Percentiles rank a stretch among this genome's conserved stretches.
These are phyloP conservation scores for Liolophura sinensis DNA, from an alignment of 1,140 invertebrate genomes.

Conservation along the genomic window DNA sequence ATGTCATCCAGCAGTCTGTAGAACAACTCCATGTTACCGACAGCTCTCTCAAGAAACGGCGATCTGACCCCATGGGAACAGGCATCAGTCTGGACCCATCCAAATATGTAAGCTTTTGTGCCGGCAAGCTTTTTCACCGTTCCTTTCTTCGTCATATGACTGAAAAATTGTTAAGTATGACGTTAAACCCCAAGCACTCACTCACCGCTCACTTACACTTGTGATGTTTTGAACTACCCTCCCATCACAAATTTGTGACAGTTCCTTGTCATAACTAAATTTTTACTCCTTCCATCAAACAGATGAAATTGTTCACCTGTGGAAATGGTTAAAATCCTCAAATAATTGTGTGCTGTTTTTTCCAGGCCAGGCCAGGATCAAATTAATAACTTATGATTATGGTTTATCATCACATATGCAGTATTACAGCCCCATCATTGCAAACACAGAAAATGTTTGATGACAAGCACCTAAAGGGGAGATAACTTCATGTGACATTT, in stretches of 20 bases:
- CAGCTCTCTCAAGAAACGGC: conserved; percentile 61
- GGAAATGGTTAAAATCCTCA: no score
- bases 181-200: background rate
- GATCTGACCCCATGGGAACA: conserved; percentile 51
- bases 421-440: background rate
- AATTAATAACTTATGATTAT: background rate
- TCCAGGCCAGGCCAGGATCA: no score
- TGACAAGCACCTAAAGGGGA: no score
- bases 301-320: no score
- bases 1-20: conserved; percentile 64
- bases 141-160: background rate
- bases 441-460: background rate
- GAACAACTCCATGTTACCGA: conserved; percentile 64
- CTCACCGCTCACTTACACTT: background rate
- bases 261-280: no score
- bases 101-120: conserved; percentile 50
- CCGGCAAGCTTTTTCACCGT: background rate
- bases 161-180: no score
- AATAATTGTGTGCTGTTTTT: no score
- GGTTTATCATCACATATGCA: background rate
- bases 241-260: no score
- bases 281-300: no score
- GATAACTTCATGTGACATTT: no score
- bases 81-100: conserved; percentile 55
- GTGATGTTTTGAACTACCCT: background rate